Conservation (phyloP, 2,113 vertebrate genomes). For the Seriola aureovittata region DNA sequence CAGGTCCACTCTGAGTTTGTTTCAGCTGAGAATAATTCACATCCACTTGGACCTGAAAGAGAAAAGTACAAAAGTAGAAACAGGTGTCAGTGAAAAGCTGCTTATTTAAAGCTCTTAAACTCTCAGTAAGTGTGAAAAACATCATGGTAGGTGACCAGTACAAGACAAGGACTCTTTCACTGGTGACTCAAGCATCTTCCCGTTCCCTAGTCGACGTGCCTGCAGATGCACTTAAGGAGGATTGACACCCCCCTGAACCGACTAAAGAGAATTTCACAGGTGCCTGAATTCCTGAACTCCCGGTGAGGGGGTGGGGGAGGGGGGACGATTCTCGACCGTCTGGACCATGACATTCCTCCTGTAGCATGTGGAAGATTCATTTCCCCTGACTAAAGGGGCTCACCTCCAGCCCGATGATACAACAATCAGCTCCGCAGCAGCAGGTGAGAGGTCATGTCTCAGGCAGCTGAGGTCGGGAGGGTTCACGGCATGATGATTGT, state of each 20-base stretch:
- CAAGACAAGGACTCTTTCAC: background rate
- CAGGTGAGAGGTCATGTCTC: constrained; percentile 43
- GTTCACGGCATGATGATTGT: constrained; percentile 8
- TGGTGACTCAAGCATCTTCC: background rate
- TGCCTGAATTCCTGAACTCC: constrained; percentile 65
- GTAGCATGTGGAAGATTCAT: constrained; percentile 71
- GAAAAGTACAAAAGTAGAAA: background rate
- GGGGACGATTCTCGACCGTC: constrained; percentile 44
- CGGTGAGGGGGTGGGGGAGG: too few species aligned
- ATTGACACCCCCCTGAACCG: background rate
- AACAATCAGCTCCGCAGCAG: constrained; percentile 28
- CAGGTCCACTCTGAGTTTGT: background rate
- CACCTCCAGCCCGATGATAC: constrained; percentile 32
- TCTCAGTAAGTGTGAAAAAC: background rate
- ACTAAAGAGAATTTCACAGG: constrained; percentile 66
- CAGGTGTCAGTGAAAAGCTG: background rate
- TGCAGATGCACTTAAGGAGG: constrained; percentile 27
- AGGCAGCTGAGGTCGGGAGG: constrained; percentile 45
- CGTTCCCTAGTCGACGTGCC: background rate
- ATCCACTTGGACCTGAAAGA: background rate
- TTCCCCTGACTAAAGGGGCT: constrained; percentile 48
- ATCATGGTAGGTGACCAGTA: background rate
- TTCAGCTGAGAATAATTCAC: background rate
- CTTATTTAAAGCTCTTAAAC: background rate
- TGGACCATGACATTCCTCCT: constrained; percentile 62